A percentile compares a stretch with the other conserved stretches of the same genome.
Evolutionary conservation across 2,888 invertebrate genomes (phyloP).

Genomic region (Neoascia interrupta): DNA sequence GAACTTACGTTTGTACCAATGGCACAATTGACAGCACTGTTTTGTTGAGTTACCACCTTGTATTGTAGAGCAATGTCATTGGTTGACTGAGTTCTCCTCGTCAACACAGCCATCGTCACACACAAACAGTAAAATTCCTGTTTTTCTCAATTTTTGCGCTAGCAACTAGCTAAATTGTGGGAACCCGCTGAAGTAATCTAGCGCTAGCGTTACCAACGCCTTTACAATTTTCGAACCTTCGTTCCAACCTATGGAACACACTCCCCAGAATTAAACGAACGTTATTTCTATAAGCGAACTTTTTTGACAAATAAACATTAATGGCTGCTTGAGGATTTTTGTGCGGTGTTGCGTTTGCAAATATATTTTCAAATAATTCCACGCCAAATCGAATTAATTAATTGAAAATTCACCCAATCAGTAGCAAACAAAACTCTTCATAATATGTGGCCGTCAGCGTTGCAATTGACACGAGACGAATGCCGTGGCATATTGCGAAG

Average conservation of each 20-base stretch:
- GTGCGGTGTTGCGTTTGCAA: conserved; percentile 74
- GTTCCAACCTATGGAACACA: conserved; percentile 38
- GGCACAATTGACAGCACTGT: no score
- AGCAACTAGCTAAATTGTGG: no score
- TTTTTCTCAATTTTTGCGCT: no score
- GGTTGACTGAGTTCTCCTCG: no score
- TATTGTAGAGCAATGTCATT: no score
- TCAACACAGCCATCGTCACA: no score
- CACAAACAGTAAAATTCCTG: no score
- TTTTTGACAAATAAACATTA: conserved; percentile 75
- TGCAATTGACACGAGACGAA: conserved; percentile 91
- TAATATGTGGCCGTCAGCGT: conserved; percentile 78
- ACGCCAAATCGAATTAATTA: conserved; percentile 71
- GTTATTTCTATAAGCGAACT: conserved; percentile 70
- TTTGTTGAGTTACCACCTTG: no score
- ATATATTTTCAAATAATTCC: conserved; percentile 71
- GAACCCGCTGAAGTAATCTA: no score
- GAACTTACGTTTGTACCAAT: no score
- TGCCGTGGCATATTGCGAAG: conserved; percentile 92
- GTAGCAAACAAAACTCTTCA: conserved; percentile 66
- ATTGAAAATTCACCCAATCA: conserved; percentile 64
- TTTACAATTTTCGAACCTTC: conserved; percentile 32
- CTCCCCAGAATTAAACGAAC: conserved; percentile 49
- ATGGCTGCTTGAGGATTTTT: conserved; percentile 75
- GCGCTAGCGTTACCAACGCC: no score